phyloP scores from a whole-genome alignment of 2,113 vertebrate species.

The Zonotrichia leucophrys region DNA sequence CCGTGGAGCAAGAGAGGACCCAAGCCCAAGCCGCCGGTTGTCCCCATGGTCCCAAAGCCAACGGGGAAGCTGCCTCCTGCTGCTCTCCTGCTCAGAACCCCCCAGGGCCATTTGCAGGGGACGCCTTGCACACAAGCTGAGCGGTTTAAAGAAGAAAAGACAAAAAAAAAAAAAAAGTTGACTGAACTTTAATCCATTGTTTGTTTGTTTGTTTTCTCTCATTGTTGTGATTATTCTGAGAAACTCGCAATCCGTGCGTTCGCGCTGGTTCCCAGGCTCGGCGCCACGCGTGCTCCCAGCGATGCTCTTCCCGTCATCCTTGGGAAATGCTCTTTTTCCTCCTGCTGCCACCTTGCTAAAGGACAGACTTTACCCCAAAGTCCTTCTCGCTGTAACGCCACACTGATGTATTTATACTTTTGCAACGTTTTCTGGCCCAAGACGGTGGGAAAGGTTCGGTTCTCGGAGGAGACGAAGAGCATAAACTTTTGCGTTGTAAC shows the following conservation, averaged over 20 bases:
- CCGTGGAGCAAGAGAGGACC: constrained; percentile 60
- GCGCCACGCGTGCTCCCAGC: neutral
- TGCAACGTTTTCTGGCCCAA: neutral
- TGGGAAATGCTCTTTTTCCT: constrained; percentile 43
- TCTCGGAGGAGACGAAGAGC: constrained; percentile 44
- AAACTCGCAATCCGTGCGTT: neutral
- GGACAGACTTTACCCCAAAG: constrained; percentile 27
- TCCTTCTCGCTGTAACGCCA: constrained; percentile 45
- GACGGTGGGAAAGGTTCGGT: constrained; percentile 1
- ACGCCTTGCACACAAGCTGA: constrained; percentile 45
- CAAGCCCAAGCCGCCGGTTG: neutral
- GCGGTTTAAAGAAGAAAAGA: constrained; percentile 12
- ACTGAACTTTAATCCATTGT: constrained; percentile 19
- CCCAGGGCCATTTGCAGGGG: neutral
- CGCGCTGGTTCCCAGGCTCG: neutral
- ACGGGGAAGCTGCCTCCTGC: neutral
- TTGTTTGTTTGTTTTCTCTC: neutral
- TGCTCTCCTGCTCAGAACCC: neutral
- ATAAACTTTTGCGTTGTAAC: constrained; percentile 15
- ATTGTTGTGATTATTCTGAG: neutral
- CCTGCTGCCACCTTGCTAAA: constrained; percentile 37
- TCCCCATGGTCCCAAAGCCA: neutral
- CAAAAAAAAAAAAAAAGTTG: neutral
- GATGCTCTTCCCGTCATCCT: constrained; percentile 32
- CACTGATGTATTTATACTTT: constrained; percentile 40